Conservation (phyloP, 2,888 invertebrate genomes). For the Noctua pronuba region DNA sequence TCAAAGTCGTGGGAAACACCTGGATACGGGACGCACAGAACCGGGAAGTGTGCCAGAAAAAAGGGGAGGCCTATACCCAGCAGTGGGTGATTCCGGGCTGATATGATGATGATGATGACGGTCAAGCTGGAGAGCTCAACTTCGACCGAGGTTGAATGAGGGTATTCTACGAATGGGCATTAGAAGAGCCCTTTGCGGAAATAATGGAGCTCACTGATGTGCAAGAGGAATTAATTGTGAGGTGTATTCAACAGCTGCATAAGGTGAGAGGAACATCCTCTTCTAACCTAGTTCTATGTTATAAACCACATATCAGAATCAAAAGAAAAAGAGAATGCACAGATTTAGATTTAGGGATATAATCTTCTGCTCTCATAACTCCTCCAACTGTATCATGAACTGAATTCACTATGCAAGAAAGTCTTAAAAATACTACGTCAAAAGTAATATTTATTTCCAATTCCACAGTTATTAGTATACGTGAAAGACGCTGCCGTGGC, state of each 20-base stretch:
- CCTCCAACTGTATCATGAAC: no score
- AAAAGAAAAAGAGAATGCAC: no score
- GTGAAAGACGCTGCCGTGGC: constrained; percentile 98
- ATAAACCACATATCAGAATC: no score
- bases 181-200: constrained; percentile 97
- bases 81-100: no score
- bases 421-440: neutral
- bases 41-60: no score
- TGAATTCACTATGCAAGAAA: neutral
- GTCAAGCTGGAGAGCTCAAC: constrained; percentile 89
- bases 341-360: neutral
- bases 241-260: constrained; percentile 98
- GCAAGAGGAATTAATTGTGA: constrained; percentile 99
- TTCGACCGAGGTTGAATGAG: constrained; percentile 97
- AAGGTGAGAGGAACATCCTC: constrained; percentile 90
- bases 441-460: constrained; percentile 3
- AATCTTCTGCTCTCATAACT: neutral
- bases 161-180: constrained; percentile 99
- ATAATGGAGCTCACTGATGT: constrained; percentile 98
- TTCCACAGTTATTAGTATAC: constrained; percentile 89
- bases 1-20: no score
- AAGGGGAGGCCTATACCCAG: no score
- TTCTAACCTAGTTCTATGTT: no score
- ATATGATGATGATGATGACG: no score
- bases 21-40: no score